These are phyloP conservation scores for Ochropleura leucogaster DNA, from an alignment of 2,888 invertebrate genomes.

Conservation along the genomic window DNA sequence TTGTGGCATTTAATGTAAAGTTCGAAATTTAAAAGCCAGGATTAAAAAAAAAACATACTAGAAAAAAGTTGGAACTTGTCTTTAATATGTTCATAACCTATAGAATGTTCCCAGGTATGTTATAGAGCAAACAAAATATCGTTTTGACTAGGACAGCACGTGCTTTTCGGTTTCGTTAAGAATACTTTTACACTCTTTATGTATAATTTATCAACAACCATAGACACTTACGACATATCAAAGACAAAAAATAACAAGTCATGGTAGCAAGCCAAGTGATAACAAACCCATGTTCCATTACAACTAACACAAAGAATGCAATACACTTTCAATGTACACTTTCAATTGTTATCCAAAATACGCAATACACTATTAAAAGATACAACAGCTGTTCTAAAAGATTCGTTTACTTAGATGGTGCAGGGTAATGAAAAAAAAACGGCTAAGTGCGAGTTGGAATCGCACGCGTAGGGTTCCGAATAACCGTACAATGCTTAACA, in stretches of 20 bases:
- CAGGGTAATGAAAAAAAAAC: conserved; percentile 73
- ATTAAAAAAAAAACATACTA: too few relatives aligned
- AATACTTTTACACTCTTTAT: too few relatives aligned
- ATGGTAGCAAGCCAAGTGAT: conserved; percentile 36
- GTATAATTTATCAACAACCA: neutral
- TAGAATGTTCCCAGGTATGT: too few relatives aligned
- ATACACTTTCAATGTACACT: conserved; percentile 81
- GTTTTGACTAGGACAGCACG: too few relatives aligned
- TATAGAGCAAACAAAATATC: too few relatives aligned
- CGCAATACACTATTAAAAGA: conserved; percentile 82
- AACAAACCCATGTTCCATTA: conserved; percentile 48
- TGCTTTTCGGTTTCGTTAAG: too few relatives aligned
- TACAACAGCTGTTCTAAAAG: conserved; percentile 80
- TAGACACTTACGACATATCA: conserved; percentile 9
- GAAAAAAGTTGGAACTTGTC: too few relatives aligned
- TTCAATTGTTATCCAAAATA: conserved; percentile 78
- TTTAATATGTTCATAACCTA: too few relatives aligned
- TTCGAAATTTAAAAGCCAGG: too few relatives aligned
- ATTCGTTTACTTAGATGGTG: conserved; percentile 81
- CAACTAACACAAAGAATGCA: conserved; percentile 63
- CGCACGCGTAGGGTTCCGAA: neutral
- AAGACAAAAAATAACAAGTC: conserved; percentile 30
- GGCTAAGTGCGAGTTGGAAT: neutral
- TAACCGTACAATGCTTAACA: neutral
- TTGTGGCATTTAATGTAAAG: too few relatives aligned